A percentile compares a stretch with the other conserved stretches of the same genome.
These are phyloP conservation scores for Pedetes capensis DNA, from an alignment of 2,113 vertebrate genomes.

Conservation along the genomic window DNA sequence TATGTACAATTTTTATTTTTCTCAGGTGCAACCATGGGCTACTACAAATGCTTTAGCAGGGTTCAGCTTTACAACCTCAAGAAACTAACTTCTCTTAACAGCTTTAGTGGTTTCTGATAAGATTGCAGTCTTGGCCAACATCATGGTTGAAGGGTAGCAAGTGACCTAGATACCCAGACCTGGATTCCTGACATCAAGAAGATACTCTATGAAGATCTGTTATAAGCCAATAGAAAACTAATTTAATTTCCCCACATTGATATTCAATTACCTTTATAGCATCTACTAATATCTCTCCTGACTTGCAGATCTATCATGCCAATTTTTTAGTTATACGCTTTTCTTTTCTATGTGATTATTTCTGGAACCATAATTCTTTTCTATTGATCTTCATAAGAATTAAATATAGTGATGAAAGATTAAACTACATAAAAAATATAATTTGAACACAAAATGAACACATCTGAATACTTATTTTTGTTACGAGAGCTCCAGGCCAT, in stretches of 20 bases:
- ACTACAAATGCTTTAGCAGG: not conserved
- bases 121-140: not conserved
- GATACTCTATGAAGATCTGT: too few relatives aligned
- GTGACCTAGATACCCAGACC: not conserved
- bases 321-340: not conserved
- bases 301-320: not conserved
- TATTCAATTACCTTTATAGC: not conserved
- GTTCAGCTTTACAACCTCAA: not conserved
- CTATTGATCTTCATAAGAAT: not conserved
- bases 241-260: not conserved
- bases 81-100: not conserved
- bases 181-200: too few relatives aligned
- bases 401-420: not conserved
- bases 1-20: not conserved
- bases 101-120: not conserved
- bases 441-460: not conserved
- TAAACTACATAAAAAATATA: not conserved
- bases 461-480: not conserved
- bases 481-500: too few relatives aligned
- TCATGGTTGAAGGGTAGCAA: not conserved
- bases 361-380: not conserved
- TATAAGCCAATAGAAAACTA: not conserved
- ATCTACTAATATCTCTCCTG: not conserved
- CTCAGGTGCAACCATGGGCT: not conserved
- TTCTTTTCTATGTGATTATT: not conserved